Percentiles rank a stretch among this genome's conserved stretches.
phyloP scores from a whole-genome alignment of 1,140 invertebrate species.

The Drosophila dunni region DNA sequence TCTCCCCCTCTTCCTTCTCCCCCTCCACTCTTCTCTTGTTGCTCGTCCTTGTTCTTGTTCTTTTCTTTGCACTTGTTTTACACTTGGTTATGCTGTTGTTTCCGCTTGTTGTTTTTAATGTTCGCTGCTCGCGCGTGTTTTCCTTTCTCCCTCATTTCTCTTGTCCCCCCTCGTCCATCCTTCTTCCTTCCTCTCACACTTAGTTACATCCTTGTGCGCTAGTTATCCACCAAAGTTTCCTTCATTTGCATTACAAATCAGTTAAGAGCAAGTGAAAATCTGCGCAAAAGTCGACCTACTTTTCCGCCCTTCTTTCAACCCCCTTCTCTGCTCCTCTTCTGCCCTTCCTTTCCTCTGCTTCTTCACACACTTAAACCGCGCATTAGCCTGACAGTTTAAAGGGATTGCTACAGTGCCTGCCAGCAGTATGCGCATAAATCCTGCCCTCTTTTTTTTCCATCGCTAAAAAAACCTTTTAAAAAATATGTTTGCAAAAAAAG shows the following conservation, averaged over 20 bases:
- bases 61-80: slow-evolving; percentile 3
- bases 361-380: slow-evolving; percentile 30
- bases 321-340: background rate
- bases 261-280: slow-evolving; percentile 69
- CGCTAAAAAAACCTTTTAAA: too few species aligned
- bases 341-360: background rate
- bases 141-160: background rate
- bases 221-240: slow-evolving; percentile 61
- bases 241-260: slow-evolving; percentile 83
- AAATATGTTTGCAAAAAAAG: slow-evolving; percentile 59
- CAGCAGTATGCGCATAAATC: slow-evolving; percentile 73
- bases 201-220: slow-evolving; percentile 64
- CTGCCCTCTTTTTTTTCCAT: slow-evolving; percentile 12
- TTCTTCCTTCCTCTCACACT: background rate
- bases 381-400: slow-evolving; percentile 56
- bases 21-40: background rate
- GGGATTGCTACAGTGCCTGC: slow-evolving; percentile 47
- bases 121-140: slow-evolving; percentile 19
- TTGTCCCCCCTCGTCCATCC: background rate
- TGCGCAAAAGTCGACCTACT: slow-evolving; percentile 65
- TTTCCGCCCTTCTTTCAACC: slow-evolving; percentile 18
- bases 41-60: background rate
- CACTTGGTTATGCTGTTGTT: slow-evolving; percentile 33
- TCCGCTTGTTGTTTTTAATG: slow-evolving; percentile 42
- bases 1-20: background rate